Percentiles rank a stretch among this genome's conserved stretches.
phyloP scores from a whole-genome alignment of 1,140 invertebrate species.

The Drosophila nikananu region DNA sequence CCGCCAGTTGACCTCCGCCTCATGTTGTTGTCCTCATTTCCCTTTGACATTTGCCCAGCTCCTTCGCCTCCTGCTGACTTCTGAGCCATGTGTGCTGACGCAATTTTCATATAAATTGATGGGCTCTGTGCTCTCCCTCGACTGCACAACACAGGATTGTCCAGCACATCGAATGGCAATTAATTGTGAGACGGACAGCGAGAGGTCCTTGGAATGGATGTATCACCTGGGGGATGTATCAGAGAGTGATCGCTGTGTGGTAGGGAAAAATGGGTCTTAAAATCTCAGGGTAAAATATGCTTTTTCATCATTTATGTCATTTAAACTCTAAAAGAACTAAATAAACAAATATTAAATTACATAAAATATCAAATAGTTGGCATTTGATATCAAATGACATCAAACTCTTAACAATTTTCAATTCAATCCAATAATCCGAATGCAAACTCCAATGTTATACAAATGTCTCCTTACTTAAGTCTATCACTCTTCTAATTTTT shows the following conservation, averaged over 20 bases:
- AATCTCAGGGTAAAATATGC: neutral
- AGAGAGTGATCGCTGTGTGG: neutral
- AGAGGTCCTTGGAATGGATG: neutral
- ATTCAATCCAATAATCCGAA: too few species aligned
- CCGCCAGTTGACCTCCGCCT: constrained; percentile 5
- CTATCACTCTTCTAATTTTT: too few species aligned
- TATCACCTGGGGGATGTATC: neutral
- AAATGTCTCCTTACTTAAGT: too few species aligned
- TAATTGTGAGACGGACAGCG: constrained; percentile 32
- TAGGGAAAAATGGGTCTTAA: neutral
- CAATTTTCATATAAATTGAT: constrained; percentile 58
- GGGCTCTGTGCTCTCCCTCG: constrained; percentile 35
- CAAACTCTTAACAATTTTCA: too few species aligned
- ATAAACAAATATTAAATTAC: too few species aligned
- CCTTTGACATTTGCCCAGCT: constrained; percentile 52
- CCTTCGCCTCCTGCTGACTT: constrained; percentile 7
- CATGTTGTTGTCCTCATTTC: constrained; percentile 62
- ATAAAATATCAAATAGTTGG: too few species aligned
- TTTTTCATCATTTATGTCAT: too few species aligned
- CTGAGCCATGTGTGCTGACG: constrained; percentile 35
- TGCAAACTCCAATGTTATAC: too few species aligned
- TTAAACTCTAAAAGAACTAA: too few species aligned
- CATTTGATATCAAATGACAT: too few species aligned
- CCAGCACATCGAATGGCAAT: constrained; percentile 44
- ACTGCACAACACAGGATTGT: constrained; percentile 30